These are phyloP conservation scores for Oscheius sp. DNA, from an alignment of 2,888 invertebrate genomes.

Conservation along the genomic window DNA sequence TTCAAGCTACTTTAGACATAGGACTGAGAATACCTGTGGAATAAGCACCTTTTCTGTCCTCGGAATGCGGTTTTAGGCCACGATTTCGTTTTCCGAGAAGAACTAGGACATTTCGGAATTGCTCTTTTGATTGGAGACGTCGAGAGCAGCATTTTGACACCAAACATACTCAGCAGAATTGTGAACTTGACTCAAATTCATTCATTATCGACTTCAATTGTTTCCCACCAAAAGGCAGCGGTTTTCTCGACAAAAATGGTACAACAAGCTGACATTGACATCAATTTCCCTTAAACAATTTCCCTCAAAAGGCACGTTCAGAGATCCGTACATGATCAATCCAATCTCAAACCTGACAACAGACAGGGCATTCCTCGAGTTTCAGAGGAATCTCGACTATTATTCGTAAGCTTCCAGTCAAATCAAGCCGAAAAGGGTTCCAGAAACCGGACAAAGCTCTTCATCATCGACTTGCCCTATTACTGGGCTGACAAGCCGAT, in stretches of 20 bases:
- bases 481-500: background rate
- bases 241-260: background rate
- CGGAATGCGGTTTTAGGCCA: too few relatives aligned
- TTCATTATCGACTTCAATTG: background rate
- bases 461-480: conserved; percentile 33
- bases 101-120: too few relatives aligned
- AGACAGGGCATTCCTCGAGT: background rate
- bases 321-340: conserved; percentile 2
- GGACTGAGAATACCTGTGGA: too few relatives aligned
- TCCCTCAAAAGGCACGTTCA: background rate
- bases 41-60: too few relatives aligned
- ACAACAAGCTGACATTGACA: background rate
- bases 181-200: too few relatives aligned
- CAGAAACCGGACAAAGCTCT: background rate
- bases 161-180: too few relatives aligned
- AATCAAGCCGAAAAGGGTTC: background rate
- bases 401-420: conserved; percentile 15
- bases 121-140: too few relatives aligned
- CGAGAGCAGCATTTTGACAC: too few relatives aligned
- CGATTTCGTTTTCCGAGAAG: too few relatives aligned
- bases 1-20: too few relatives aligned
- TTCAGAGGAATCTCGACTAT: conserved; percentile 26
- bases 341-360: conserved; percentile 6
- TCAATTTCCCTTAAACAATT: background rate
- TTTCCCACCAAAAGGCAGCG: background rate